Percentiles rank a stretch among this genome's conserved stretches.
Evolutionary conservation across 2,113 vertebrate genomes (phyloP).

Genomic region (Muntiacus muntjak): DNA sequence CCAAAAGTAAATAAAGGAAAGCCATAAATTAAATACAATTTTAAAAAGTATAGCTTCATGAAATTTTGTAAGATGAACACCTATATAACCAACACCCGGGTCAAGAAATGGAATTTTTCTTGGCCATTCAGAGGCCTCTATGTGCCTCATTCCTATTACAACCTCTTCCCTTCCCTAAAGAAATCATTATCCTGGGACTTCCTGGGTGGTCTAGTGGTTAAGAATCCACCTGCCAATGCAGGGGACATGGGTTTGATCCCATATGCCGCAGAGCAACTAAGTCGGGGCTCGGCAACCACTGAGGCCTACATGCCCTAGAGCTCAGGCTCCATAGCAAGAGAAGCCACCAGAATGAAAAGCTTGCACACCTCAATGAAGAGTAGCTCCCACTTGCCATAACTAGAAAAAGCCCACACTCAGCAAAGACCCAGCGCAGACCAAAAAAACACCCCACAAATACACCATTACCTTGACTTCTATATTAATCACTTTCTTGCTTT

Average conservation of each 20-base stretch:
- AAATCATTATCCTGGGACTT: neutral
- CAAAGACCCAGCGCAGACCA: neutral
- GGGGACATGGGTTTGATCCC: neutral
- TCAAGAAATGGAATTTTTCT: neutral
- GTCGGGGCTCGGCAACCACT: rapidly evolving
- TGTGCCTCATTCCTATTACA: neutral
- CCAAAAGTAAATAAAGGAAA: neutral
- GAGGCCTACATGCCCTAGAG: neutral
- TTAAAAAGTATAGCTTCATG: neutral
- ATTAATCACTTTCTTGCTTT: neutral
- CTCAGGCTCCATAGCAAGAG: neutral
- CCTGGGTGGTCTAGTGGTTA: neutral
- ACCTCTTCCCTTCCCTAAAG: neutral
- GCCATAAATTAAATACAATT: neutral
- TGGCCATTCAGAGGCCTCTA: neutral
- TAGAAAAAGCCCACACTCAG: neutral
- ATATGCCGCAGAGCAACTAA: neutral
- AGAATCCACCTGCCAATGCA: neutral
- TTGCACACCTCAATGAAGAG: neutral
- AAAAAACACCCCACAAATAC: neutral
- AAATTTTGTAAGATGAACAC: neutral
- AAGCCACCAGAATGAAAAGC: neutral
- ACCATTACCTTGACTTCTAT: neutral
- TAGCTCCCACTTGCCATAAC: neutral
- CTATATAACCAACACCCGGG: neutral